These are phyloP conservation scores for Synergus gifuensis DNA, from an alignment of 2,888 invertebrate species.

Conservation along the genomic window DNA sequence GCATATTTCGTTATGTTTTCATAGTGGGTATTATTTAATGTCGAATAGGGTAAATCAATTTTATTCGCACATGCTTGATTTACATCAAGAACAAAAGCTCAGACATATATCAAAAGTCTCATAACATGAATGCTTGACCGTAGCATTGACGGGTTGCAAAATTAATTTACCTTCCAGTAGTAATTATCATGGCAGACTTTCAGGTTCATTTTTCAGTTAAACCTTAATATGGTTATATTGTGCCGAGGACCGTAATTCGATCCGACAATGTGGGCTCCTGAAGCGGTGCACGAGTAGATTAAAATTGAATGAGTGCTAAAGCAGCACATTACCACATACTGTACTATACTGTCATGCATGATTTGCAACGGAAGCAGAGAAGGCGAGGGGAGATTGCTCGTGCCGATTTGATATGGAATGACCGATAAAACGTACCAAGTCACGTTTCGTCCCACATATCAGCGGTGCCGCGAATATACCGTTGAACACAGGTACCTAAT, in stretches of 20 bases:
- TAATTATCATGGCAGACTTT: background rate
- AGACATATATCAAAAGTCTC: background rate
- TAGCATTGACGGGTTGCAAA: background rate
- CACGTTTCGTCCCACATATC: slow-evolving; percentile 71
- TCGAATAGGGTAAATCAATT: background rate
- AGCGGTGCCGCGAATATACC: slow-evolving; percentile 57
- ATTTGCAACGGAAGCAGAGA: slow-evolving; percentile 25
- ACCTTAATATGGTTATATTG: background rate
- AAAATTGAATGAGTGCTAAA: slow-evolving; percentile 25
- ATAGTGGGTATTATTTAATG: slow-evolving; percentile 47
- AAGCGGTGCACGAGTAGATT: slow-evolving; percentile 1
- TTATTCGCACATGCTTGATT: background rate
- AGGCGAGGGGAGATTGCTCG: slow-evolving; percentile 47
- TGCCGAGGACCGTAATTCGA: slow-evolving; percentile 2
- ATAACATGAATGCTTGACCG: background rate
- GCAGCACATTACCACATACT: slow-evolving; percentile 10
- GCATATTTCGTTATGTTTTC: slow-evolving; percentile 54
- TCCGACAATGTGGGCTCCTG: slow-evolving; percentile 1
- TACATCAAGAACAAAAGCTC: background rate
- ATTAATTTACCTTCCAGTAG: background rate
- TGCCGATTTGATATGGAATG: slow-evolving; percentile 55
- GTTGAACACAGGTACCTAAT: slow-evolving; percentile 62
- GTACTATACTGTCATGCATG: slow-evolving; percentile 36
- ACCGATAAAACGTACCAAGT: slow-evolving; percentile 58
- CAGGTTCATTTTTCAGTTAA: background rate